phyloP scores from a whole-genome alignment of 1,140 invertebrate species.

The Drosophila dunni region DNA sequence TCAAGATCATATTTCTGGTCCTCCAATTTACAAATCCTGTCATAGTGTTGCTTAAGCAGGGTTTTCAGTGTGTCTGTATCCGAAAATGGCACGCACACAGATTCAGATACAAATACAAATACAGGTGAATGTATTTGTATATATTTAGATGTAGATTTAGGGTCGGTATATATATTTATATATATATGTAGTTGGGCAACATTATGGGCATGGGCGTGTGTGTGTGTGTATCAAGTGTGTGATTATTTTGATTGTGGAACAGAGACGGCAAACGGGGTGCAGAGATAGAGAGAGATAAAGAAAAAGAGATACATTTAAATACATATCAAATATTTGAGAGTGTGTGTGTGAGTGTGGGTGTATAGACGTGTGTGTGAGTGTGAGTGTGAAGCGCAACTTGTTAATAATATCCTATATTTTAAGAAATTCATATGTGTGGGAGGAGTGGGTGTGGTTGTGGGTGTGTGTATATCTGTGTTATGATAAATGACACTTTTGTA shows the following conservation, averaged over 20 bases:
- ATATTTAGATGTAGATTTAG: slow-evolving; percentile 18
- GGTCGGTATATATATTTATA: not conserved
- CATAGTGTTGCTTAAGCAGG: slow-evolving; percentile 94
- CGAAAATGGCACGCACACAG: slow-evolving; percentile 18
- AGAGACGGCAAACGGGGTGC: slow-evolving; percentile 23
- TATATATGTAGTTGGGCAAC: slow-evolving; percentile 26
- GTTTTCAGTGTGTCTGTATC: slow-evolving; percentile 90
- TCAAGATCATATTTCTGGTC: slow-evolving; percentile 99
- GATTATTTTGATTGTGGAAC: slow-evolving; percentile 23
- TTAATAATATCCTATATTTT: slow-evolving; percentile 21
- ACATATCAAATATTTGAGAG: slow-evolving; percentile 33
- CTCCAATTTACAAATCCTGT: slow-evolving; percentile 94
- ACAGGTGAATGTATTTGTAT: slow-evolving; percentile 15
- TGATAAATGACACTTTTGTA: slow-evolving; percentile 67
- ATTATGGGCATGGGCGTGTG: slow-evolving; percentile 31
- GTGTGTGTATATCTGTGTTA: slow-evolving; percentile 25
- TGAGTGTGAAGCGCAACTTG: slow-evolving; percentile 46
- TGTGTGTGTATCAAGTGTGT: slow-evolving; percentile 22
- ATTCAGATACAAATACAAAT: slow-evolving; percentile 38
- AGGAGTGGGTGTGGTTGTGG: slow-evolving; percentile 38
- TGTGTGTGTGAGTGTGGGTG: slow-evolving; percentile 1
- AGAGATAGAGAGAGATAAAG: slow-evolving; percentile 32
- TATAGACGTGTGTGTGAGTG: slow-evolving; percentile 32
- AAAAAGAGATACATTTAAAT: slow-evolving; percentile 45
- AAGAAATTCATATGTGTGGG: slow-evolving; percentile 20